A percentile compares a stretch with the other conserved stretches of the same genome.
phyloP scores from a whole-genome alignment of 2,888 invertebrate species.

The Pyrochroa serraticornis region DNA sequence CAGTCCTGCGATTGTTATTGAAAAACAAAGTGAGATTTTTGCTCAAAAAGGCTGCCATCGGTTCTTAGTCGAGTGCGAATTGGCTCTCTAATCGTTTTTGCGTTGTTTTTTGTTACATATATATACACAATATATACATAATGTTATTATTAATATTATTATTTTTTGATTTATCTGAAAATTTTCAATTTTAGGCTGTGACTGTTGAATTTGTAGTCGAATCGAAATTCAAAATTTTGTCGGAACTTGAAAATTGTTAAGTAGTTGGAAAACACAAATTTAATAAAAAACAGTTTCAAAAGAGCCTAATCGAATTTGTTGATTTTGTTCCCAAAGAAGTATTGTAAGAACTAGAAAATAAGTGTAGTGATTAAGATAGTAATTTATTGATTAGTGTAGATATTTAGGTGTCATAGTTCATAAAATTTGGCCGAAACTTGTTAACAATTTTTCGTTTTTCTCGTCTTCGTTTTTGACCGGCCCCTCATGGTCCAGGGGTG shows the following conservation, averaged over 20 bases:
- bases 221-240: slow-evolving; percentile 25
- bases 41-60: slow-evolving; percentile 38
- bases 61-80: slow-evolving; percentile 28
- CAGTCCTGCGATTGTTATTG: slow-evolving; percentile 15
- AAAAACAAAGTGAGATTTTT: slow-evolving; percentile 33
- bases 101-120: not conserved
- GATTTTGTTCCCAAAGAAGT: slow-evolving; percentile 38
- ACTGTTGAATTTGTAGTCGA: slow-evolving; percentile 46
- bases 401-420: slow-evolving; percentile 35
- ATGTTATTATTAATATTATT: slow-evolving; percentile 6
- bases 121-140: too few relatives aligned
- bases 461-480: too few relatives aligned
- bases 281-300: slow-evolving; percentile 22
- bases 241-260: slow-evolving; percentile 14
- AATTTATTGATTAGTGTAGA: slow-evolving; percentile 46
- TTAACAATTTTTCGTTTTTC: slow-evolving; percentile 7
- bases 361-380: slow-evolving; percentile 40
- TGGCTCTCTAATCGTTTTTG: slow-evolving; percentile 24
- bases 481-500: not conserved
- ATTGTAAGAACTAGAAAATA: slow-evolving; percentile 35
- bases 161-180: not conserved
- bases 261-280: slow-evolving; percentile 1
- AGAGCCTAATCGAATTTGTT: slow-evolving; percentile 30
- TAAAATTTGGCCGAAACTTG: slow-evolving; percentile 33
- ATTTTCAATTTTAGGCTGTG: slow-evolving; percentile 51